Evolutionary conservation across 1,140 invertebrate genomes (phyloP), one percentile per base, ranked within the genome.

Genomic region (Hylaeus anthracinus): DNA sequence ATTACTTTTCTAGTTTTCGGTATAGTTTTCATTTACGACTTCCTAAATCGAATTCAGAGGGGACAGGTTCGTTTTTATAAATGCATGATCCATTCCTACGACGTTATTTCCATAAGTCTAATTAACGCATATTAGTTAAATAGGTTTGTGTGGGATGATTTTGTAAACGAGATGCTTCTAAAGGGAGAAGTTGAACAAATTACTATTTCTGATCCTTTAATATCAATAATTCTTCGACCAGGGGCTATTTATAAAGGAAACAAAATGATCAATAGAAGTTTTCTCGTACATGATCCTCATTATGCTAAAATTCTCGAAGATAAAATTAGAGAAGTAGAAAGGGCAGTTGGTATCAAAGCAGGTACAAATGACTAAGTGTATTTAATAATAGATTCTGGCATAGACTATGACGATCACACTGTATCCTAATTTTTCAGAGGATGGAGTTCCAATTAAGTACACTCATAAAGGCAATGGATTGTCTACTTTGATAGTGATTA

Each of bases 121-220:
- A 55, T 69, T 41, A 72, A 66, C 58, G 61, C 66, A 39, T 43
- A 14, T 5, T 15, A 79, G 56, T 0, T 26, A 0, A 1, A 12
- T 5, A 53, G 8, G 1, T 15, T 98, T 39, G 98, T 97, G 0
- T 99, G 98, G 98, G 98, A 98, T 94, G 98, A 99, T 94, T 99
- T 99, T 94, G 95, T 98, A 1, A 96, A 98, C 92, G 96, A 98
- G 75, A 98, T 99, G 97, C 92, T 99, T 63, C 95, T 96, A 1
- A 98, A 98, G 93, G 98, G 98, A 37, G 98, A 99, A 95, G 98
- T 99, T 0, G 96, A 98, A 90, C 95, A 98, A 92, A 93, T 99
- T 64, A 96, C 98, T 84, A 95, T 99, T 0, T 94, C 96, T 98
- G 2, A 97, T 97, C 90, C 98, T 88, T 95, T 97, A 83, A 97